Percentiles rank a stretch among this genome's conserved stretches.
Conservation (phyloP, 2,113 vertebrate genomes). For the Casuarius casuarius region DNA sequence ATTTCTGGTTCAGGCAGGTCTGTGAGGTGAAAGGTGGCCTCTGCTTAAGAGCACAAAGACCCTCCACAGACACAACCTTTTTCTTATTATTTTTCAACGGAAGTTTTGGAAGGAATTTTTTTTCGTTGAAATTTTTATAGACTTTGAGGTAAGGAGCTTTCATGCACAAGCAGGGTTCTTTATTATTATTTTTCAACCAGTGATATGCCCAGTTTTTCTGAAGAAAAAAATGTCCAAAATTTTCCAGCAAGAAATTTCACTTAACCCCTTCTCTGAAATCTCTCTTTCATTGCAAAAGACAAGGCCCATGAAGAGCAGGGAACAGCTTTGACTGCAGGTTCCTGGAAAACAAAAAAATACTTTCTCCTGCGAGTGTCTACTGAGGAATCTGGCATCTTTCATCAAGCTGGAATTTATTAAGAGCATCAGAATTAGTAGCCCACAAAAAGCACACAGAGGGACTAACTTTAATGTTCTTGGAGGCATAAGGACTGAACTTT, state of each 20-base stretch:
- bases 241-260: background rate
- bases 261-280: background rate
- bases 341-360: conserved; percentile 9
- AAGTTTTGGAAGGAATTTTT: background rate
- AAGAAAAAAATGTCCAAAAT: background rate
- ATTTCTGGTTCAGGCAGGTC: background rate
- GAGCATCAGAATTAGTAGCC: background rate
- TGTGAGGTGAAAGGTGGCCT: background rate
- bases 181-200: background rate
- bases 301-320: background rate
- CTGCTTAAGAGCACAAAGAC: background rate
- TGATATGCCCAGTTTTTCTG: background rate
- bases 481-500: background rate
- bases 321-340: background rate
- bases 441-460: background rate
- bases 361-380: background rate
- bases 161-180: background rate
- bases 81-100: background rate
- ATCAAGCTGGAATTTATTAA: conserved; percentile 10
- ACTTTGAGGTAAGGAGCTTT: background rate
- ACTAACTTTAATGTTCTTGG: conserved; percentile 1
- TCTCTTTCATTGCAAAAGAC: background rate
- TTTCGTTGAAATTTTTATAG: background rate
- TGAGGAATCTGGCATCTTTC: background rate
- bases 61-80: background rate